Percentiles rank a stretch among this genome's conserved stretches.
These are phyloP conservation scores for Heteropelma amictum DNA, from an alignment of 2,888 invertebrate genomes.

Conservation along the genomic window DNA sequence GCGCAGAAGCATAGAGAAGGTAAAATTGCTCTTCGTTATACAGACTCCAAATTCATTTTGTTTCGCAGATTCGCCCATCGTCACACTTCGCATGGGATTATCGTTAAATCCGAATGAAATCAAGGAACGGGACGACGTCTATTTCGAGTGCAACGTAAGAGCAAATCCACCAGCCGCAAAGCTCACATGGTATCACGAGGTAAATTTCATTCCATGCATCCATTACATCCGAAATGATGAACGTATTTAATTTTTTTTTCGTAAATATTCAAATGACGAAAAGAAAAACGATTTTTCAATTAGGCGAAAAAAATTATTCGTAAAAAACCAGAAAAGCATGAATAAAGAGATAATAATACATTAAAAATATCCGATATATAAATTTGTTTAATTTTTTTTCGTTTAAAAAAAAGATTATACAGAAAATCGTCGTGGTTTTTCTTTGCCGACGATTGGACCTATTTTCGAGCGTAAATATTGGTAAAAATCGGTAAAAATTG, in stretches of 20 bases:
- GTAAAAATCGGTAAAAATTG: too few species aligned
- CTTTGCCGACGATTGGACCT: too few species aligned
- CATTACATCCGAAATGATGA: not conserved
- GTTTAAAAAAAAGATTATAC: too few species aligned
- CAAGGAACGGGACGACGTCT: slow-evolving; percentile 93
- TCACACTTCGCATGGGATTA: slow-evolving; percentile 90
- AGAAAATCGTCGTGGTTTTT: too few species aligned
- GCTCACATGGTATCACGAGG: slow-evolving; percentile 92
- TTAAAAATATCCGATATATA: not conserved
- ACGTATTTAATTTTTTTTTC: not conserved
- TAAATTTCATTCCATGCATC: slow-evolving; percentile 78
- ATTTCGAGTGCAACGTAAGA: slow-evolving; percentile 92
- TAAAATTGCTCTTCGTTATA: not conserved
- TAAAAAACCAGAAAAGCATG: too few species aligned
- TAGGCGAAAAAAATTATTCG: too few species aligned
- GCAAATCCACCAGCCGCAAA: slow-evolving; percentile 91
- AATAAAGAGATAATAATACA: too few species aligned
- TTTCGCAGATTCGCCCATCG: slow-evolving; percentile 88
- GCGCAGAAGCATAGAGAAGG: too few species aligned
- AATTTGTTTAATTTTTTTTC: not conserved
- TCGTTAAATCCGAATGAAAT: slow-evolving; percentile 90
- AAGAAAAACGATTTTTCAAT: too few species aligned
- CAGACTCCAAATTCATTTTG: slow-evolving; percentile 42
- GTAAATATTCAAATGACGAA: not conserved
- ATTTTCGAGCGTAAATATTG: too few species aligned